Conservation (phyloP, 2,113 vertebrate genomes). For the Mustelus asterias region DNA sequence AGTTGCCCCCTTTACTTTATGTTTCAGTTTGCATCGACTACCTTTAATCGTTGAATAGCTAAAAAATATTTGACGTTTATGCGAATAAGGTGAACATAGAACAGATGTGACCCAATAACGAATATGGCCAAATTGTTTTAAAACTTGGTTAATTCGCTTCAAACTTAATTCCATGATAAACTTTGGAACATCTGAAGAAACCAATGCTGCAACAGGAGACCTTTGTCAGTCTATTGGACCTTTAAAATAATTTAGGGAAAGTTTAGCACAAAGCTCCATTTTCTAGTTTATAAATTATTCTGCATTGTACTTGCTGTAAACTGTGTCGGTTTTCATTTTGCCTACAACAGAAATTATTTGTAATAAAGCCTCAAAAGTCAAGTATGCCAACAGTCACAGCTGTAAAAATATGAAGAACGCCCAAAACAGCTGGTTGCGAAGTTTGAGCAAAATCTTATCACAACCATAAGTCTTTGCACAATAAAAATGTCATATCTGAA, state of each 20-base stretch:
- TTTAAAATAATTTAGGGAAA: neutral
- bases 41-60: neutral
- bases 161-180: neutral
- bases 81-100: neutral
- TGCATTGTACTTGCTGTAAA: neutral
- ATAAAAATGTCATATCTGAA: conserved; percentile 28
- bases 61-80: neutral
- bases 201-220: neutral
- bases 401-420: conserved; percentile 31
- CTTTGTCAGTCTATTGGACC: neutral
- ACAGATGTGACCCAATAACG: neutral
- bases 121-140: neutral
- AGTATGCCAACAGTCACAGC: conserved; percentile 20
- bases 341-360: conserved; percentile 12
- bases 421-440: conserved; percentile 5
- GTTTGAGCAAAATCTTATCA: conserved; percentile 12
- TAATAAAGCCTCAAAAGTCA: neutral
- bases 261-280: neutral
- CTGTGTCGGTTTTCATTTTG: conserved; percentile 23
- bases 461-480: neutral
- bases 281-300: neutral
- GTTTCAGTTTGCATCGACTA: neutral
- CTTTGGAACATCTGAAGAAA: neutral
- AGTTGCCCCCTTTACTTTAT: neutral
- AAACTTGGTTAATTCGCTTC: neutral